Base-by-base conservation (phyloP, 2,113 vertebrate species). In the Albula goreensis region DNA sequence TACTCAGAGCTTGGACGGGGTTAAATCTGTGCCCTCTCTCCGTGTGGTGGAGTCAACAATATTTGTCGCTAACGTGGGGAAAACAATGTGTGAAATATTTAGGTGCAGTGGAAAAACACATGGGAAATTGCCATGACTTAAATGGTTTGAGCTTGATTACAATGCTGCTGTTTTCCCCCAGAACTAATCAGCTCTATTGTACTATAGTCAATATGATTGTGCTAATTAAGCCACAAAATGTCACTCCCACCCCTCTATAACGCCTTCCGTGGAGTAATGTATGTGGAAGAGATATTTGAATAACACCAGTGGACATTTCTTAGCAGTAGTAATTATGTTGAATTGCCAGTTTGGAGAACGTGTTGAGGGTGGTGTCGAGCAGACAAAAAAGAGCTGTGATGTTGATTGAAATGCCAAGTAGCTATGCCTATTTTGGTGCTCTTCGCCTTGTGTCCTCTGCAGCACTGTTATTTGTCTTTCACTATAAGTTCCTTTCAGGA, bases 101-200 rank as follows among this genome's bases (percentile, higher is more conserved):
- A 86, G 85, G 85, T 60, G 31, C 86, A 89, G 86, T 22, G 52
- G 56, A 87, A 87, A 88, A 85, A 85, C 81, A 86, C 82, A 82
- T 81, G 86, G 88, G 91, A 88, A 90, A 90, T 87, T 83, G 90
- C 82, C 82, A 81, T 86, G 78, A 85, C 86, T 87, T 92, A 22
- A 17, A 77, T 86, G 82, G 50, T 89, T 88, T 85, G 88, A 90
- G 92, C 89, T 91, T 93, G 93, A 95, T 94, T 94, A 89, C 85
- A 93, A 94, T 85, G 74, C 88, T 87, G 78, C 88, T 93, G 90
- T 93, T 91, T 88, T 83, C 88, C 87, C 92, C 85, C 89, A 90
- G 90, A 92, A 92, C 91, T 93, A 95, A 95, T 95, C 95, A 96
- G 94, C 83, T 57, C 84, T 89, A 94, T 95, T 96, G 95, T 95